These are phyloP conservation scores for Podarcis raffonei DNA, from an alignment of 2,113 vertebrate genomes.

Conservation along the genomic window DNA sequence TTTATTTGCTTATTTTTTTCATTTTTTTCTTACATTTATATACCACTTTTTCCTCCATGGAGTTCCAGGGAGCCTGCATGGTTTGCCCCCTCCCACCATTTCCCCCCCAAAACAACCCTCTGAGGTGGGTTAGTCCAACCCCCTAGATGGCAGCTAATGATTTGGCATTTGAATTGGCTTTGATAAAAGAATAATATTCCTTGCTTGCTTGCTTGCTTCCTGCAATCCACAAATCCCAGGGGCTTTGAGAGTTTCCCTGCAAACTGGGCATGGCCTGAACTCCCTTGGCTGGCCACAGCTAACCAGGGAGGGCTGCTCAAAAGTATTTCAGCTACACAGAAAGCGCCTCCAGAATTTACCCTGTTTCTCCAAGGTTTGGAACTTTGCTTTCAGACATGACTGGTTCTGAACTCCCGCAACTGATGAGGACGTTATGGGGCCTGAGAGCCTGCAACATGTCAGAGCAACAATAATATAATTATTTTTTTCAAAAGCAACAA, in stretches of 20 bases:
- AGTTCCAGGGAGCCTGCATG: no score
- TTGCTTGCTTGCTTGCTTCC: no score
- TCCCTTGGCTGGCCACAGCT: background rate
- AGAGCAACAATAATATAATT: background rate
- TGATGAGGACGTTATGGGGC: background rate
- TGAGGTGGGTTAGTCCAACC: no score
- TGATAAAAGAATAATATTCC: no score
- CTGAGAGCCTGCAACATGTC: background rate
- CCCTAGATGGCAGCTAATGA: background rate
- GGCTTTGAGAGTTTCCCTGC: background rate
- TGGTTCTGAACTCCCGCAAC: background rate
- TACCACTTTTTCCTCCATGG: no score
- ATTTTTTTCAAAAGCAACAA: no score
- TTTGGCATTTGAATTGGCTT: background rate
- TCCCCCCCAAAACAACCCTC: no score
- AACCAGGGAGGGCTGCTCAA: fast-evolving
- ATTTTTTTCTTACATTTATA: no score
- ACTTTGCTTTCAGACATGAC: background rate
- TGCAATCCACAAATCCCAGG: background rate
- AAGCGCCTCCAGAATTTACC: background rate
- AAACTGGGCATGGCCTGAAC: no score
- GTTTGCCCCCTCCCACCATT: no score
- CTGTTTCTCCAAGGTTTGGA: fast-evolving
- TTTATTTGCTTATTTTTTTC: no score
- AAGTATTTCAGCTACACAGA: background rate